Evolutionary conservation across 1,140 invertebrate genomes (phyloP), one percentile per base, ranked within the genome.

Genomic region (Scylla paramamosain): DNA sequence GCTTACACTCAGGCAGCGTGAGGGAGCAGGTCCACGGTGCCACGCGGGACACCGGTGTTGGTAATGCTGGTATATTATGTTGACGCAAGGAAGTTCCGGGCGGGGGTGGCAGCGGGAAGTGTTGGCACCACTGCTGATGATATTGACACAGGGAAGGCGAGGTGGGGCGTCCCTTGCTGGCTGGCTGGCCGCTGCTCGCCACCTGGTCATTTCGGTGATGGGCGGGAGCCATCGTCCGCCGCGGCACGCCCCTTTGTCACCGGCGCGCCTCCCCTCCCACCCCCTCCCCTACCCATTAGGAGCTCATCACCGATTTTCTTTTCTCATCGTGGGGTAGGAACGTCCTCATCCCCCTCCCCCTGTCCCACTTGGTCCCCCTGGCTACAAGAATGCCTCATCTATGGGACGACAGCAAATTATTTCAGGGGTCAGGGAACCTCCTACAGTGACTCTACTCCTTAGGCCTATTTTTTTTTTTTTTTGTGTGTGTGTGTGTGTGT

Each of bases 71-170:
- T n/a, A 16, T 77, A 77, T 77, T 77, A 77, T 77, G 67, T 77
- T 77, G 67, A 77, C 67, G 25, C 67, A 77, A 77, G 67, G 67
- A 77, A 77, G 67, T 77, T 77, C 20, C 4, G n/a, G 67, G 25
- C 4, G 67, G 25, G n/a, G 67, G 67, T n/a, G 67, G 67, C 20
- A 8, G 67, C 12, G 67, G 67, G 67, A 77, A 77, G 20, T 77
- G 67, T 77, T 77, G 67, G 67, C 67, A 77, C 67, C 67, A 77
- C 67, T 77, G 67, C 67, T 77, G 67, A 77, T 77, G 67, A 77
- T 77, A 77, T 77, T 77, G 67, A 77, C 67, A 77, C 67, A 77
- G 67, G 59, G 67, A 77, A 20, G 67, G 12, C 20, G 20, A n/a
- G 67, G 67, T 77, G 67, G n/a, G 67, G 39, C 39, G 39, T 39